Percentiles rank a stretch among this genome's conserved stretches.
phyloP scores from a whole-genome alignment of 1,140 invertebrate genomes.

The Brachionus rotundiformis region DNA sequence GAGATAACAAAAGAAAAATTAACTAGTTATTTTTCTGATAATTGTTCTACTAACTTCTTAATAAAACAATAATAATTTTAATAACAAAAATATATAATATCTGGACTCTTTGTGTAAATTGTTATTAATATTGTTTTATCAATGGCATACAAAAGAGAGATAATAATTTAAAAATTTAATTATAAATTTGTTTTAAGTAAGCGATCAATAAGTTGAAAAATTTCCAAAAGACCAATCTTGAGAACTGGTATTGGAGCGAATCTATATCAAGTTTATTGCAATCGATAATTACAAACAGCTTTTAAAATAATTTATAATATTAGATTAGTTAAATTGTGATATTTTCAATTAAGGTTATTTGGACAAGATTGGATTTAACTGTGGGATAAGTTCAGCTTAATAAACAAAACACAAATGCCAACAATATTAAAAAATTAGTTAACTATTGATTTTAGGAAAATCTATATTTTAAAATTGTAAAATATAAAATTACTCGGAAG shows the following conservation, averaged over 20 bases:
- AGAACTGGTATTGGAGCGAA: background rate
- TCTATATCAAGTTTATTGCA: background rate
- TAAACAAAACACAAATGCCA: background rate
- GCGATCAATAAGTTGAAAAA: background rate
- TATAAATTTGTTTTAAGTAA: background rate
- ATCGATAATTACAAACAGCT: slow-evolving; percentile 13
- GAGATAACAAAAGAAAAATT: slow-evolving; percentile 7
- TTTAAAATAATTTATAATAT: background rate
- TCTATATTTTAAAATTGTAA: background rate
- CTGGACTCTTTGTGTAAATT: too few relatives aligned
- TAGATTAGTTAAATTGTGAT: background rate
- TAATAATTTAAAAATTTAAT: background rate
- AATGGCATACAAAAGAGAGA: background rate
- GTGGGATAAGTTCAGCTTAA: background rate
- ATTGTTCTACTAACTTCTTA: background rate
- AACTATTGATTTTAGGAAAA: slow-evolving; percentile 1
- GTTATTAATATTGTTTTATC: too few relatives aligned
- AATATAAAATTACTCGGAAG: background rate
- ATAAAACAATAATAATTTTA: background rate
- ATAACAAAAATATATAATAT: too few relatives aligned
- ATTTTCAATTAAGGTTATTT: background rate
- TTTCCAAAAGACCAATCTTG: background rate
- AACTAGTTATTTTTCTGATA: background rate
- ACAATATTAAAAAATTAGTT: background rate
- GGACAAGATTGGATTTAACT: background rate